Conservation (phyloP, 2,888 invertebrate genomes). For the Allacma fusca region DNA sequence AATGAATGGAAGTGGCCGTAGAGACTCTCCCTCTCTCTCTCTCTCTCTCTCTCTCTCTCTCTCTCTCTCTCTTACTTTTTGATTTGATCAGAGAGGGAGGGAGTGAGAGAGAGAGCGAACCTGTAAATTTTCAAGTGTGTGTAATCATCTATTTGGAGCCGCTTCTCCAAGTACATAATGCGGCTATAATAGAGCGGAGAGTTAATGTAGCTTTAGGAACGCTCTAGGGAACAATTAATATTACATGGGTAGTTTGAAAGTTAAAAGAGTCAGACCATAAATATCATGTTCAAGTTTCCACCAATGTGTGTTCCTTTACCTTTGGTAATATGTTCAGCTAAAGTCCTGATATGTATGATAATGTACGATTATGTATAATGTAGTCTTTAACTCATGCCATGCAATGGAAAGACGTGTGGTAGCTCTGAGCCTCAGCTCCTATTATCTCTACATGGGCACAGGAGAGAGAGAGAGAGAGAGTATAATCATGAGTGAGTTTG, state of each 20-base stretch:
- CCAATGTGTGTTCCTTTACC: slow-evolving; percentile 16
- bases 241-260: slow-evolving; percentile 44
- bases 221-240: slow-evolving; percentile 43
- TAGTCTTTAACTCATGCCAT: too few species aligned
- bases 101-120: slow-evolving; percentile 8
- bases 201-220: slow-evolving; percentile 31
- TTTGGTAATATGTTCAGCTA: background rate
- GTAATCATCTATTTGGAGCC: slow-evolving; percentile 31
- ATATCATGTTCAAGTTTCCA: slow-evolving; percentile 34
- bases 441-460: background rate
- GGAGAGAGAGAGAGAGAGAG: background rate
- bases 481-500: slow-evolving; percentile 13
- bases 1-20: slow-evolving; percentile 13
- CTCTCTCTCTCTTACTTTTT: background rate
- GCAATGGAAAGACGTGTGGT: too few species aligned
- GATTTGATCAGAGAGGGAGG: slow-evolving; percentile 5
- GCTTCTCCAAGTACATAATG: background rate
- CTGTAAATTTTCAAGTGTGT: slow-evolving; percentile 33
- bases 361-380: too few species aligned
- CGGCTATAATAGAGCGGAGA: slow-evolving; percentile 8
- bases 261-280: slow-evolving; percentile 39
- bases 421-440: too few species aligned
- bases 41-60: background rate
- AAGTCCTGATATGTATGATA: too few species aligned
- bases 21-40: background rate